phyloP scores from a whole-genome alignment of 1,140 invertebrate genomes.

The Heliconius nattereri region DNA sequence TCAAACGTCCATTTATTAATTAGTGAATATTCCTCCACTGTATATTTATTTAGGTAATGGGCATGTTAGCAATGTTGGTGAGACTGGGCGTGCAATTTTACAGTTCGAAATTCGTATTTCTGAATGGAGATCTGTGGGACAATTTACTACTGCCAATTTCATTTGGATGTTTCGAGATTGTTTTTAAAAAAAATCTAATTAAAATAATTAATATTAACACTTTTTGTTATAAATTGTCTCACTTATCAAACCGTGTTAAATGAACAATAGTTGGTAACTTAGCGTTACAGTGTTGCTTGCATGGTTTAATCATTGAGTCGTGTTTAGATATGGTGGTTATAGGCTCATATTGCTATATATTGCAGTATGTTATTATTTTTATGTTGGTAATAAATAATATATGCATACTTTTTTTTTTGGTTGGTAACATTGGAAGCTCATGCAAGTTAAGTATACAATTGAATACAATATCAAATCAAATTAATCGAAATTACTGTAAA shows the following conservation, averaged over 20 bases:
- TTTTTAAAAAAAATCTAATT: too few species aligned
- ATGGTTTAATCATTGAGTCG: slow-evolving; percentile 27
- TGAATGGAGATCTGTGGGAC: slow-evolving; percentile 15
- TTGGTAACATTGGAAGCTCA: too few species aligned
- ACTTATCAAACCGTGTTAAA: slow-evolving; percentile 28
- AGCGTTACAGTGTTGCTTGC: slow-evolving; percentile 22
- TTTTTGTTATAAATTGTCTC: slow-evolving; percentile 28
- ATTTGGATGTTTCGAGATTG: too few species aligned
- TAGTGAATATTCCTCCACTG: slow-evolving; percentile 76
- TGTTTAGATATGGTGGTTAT: slow-evolving; percentile 31
- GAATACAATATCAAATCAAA: neutral
- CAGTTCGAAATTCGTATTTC: slow-evolving; percentile 12
- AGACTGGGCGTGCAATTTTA: slow-evolving; percentile 16
- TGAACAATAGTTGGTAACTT: slow-evolving; percentile 32
- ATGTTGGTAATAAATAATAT: too few species aligned
- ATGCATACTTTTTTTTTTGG: too few species aligned
- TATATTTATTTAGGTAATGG: slow-evolving; percentile 70
- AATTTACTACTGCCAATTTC: neutral
- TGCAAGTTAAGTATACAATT: neutral
- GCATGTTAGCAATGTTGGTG: slow-evolving; percentile 53
- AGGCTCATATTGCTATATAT: neutral
- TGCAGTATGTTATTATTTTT: neutral
- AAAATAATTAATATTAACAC: too few species aligned
- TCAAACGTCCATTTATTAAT: slow-evolving; percentile 77
- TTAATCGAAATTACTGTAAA: neutral